These are phyloP conservation scores for Rhynchonycteris naso DNA, from an alignment of 2,797 vertebrate species.

Conservation along the genomic window DNA sequence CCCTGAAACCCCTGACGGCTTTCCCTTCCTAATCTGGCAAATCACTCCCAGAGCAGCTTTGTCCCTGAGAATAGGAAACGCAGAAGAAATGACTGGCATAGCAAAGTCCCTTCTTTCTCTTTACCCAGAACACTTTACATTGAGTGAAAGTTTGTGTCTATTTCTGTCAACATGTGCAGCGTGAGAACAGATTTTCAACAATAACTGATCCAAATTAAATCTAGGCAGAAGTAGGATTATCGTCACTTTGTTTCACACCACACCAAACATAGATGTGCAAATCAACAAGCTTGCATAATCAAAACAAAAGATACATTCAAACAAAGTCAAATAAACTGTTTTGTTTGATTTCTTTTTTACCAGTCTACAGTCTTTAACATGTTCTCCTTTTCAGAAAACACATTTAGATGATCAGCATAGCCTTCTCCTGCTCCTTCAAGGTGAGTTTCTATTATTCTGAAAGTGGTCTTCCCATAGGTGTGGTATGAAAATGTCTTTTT, in stretches of 20 bases:
- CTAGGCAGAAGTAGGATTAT: background rate
- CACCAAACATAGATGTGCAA: constrained; percentile 19
- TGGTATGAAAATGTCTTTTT: background rate
- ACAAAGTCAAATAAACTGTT: background rate
- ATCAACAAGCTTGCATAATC: background rate
- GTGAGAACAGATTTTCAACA: constrained; percentile 30
- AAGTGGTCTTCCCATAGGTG: background rate
- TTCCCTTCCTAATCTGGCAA: background rate
- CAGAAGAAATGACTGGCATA: background rate
- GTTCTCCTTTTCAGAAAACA: background rate
- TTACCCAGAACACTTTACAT: background rate
- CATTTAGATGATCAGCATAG: background rate
- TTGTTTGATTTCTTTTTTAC: background rate
- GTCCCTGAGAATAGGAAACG: background rate
- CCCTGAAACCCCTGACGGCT: accelerated
- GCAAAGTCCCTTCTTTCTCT: background rate
- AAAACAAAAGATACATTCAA: background rate
- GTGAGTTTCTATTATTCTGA: background rate
- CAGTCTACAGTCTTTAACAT: background rate
- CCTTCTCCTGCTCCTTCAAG: background rate
- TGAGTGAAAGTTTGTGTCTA: background rate
- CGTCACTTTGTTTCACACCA: constrained; percentile 31
- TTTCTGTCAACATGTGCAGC: background rate
- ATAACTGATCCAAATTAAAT: constrained; percentile 46
- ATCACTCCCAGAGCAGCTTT: background rate